Evolutionary conservation across 2,797 vertebrate genomes (phyloP), one percentile per base, ranked within the genome.

Genomic region (Lophius americanus): DNA sequence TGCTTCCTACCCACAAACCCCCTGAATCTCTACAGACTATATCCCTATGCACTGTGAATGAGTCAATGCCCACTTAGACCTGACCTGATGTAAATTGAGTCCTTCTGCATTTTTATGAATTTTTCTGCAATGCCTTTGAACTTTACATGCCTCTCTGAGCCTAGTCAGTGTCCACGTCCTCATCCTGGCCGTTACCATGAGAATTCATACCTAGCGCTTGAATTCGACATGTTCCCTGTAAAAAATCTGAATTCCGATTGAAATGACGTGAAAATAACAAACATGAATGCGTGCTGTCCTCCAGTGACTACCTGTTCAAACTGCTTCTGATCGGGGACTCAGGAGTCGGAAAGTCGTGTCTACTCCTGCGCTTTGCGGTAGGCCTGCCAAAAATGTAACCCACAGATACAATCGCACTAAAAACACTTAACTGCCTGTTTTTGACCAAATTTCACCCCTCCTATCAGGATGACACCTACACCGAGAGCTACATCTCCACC

Each of bases 401-500:
- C 10, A 44, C 43, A 44, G 1, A 11, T 2, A 10, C 9, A 3
- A 2, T 1, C 33, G 7, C 4, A 14, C 11, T 13, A 51, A 35
- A 3, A 36, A 4, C 48, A 9, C 41, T 12, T 50, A 4, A 32
- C 14, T 7, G 11, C 33, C 39, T 3, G 33, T 42, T 66, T 4
- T 23, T 60, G 38, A 52, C 51, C 3, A 11, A 6, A 9, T 47
- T 32, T 51, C 23, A 36, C 44, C 6, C 9, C 4, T 4, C 14
- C 5, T 23, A 7, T 12, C 69, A 94, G 94, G 94, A 95, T 39
- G 92, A 94, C 83, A 94, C 92, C 7, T 95, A 95, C 84, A 95
- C 93, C 0, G 94, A 94, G 63, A 94, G 93, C 67, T 95, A 94
- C 86, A 94, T 94, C 89, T 94, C 93, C 65, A 94, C 94, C 59